Evolutionary conservation across 2,797 vertebrate genomes (phyloP).

Genomic region (Eremophila alpestris): DNA sequence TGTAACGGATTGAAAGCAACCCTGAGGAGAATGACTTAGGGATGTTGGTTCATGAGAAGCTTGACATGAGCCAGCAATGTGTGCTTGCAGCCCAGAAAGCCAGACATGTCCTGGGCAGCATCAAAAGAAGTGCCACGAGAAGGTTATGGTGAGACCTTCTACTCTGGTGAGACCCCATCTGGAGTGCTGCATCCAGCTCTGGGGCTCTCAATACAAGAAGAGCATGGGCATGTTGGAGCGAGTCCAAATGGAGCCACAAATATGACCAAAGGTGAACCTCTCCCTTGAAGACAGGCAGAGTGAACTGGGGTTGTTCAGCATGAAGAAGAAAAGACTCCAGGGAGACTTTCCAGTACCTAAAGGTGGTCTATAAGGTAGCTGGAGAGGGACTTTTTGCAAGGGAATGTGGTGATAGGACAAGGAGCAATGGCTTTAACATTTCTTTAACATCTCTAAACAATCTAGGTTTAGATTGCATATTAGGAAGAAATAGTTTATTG

Average conservation of each 20-base stretch:
- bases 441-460: too few species aligned
- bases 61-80: background rate
- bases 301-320: background rate
- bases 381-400: background rate
- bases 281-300: background rate
- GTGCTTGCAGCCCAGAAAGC: background rate
- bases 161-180: background rate
- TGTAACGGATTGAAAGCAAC: background rate
- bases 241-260: background rate
- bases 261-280: background rate
- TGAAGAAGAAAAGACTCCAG: background rate
- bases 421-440: background rate
- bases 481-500: background rate
- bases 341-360: background rate
- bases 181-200: background rate
- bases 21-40: background rate
- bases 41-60: background rate
- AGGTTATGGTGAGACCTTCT: background rate
- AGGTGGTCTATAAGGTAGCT: background rate
- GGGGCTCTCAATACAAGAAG: background rate
- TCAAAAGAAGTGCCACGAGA: background rate
- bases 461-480: background rate
- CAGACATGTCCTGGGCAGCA: background rate
- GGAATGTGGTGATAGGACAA: background rate
- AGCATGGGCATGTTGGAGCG: accelerated